Base-by-base conservation (phyloP, 2,888 invertebrate genomes). In the Limenitis camilla region DNA sequence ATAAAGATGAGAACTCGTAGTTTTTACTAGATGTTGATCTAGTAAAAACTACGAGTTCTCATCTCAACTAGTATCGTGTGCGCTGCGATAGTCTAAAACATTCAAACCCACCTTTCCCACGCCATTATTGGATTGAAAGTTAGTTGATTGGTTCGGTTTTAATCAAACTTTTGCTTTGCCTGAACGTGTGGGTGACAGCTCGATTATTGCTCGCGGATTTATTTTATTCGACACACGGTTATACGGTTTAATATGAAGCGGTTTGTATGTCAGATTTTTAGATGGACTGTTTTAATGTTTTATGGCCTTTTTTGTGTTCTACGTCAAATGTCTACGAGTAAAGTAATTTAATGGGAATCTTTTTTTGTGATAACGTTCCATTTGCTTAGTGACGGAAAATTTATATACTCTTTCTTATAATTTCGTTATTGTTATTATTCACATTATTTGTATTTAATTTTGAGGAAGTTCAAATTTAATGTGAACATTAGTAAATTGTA, bases 61-160 rank as follows among this genome's bases (percentile, higher is more conserved):
- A 36, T 35, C 9, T 9, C 10, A 10, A 36, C n/a, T 6, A 36
- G n/a, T 36, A 36, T n/a, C 10, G n/a, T 10, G 10, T 9, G 10
- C 6, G 35, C 10, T 10, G n/a, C 35, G n/a, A 36, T 36, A 10
- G 6, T 10, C 35, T 10, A 35, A n/a, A 29, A 10, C 33, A 5
- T 10, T 28, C 44, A 28, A 44, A 43, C 32, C 29, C 19, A 44
- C 40, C 39, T 44, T 50, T 50, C 44, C 39, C 19, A 19, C 19
- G 19, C 19, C 19, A 19, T 19, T 19, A 51, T 45, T 40, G 50
- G 40, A 59, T 59, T 56, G 55, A 48, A 55, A 61, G 62, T 63
- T 64, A 58, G 59, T 59, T 61, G 65, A 64, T 66, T 65, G 66
- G 65, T 62, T 64, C 53, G 61, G 58, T 59, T 64, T 64, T 67